Conservation (phyloP, 2,113 vertebrate species). For the Megalops atlanticus region DNA sequence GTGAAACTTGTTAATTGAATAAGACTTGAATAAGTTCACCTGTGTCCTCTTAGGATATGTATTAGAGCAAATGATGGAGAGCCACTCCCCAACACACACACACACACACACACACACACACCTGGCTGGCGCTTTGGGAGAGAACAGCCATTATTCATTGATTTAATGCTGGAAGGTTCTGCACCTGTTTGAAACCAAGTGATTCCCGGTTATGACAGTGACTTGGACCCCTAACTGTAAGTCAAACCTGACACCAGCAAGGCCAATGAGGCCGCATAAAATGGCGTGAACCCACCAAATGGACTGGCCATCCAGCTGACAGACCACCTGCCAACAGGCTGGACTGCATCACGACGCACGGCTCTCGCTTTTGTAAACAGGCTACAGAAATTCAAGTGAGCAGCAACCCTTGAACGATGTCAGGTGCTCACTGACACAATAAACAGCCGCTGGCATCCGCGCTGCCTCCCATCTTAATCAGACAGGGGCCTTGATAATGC, state of each 20-base stretch:
- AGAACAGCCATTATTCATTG: neutral
- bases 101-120: neutral
- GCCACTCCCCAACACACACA: neutral
- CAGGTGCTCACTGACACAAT: conserved; percentile 8
- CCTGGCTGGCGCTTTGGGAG: too few relatives aligned
- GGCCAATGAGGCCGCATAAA: too few relatives aligned
- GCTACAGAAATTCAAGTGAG: neutral
- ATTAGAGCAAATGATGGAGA: neutral
- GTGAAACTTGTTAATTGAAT: too few relatives aligned
- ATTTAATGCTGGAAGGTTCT: neutral
- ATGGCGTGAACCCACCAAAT: too few relatives aligned
- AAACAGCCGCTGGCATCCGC: conserved; percentile 1
- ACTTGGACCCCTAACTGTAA: too few relatives aligned
- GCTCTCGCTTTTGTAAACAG: neutral
- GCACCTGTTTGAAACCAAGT: neutral
- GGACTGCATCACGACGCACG: neutral
- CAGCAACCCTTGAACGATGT: neutral
- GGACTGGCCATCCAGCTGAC: too few relatives aligned
- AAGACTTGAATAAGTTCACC: too few relatives aligned
- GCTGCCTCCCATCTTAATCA: conserved; percentile 1
- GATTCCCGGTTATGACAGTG: neutral
- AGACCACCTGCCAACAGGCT: neutral
- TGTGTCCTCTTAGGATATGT: too few relatives aligned
- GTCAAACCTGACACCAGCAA: too few relatives aligned
- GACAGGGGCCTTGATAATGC: conserved; percentile 12